Evolutionary conservation across 1,140 invertebrate genomes (phyloP), one percentile per base, ranked within the genome.

Genomic region (Chironomus tepperi): DNA sequence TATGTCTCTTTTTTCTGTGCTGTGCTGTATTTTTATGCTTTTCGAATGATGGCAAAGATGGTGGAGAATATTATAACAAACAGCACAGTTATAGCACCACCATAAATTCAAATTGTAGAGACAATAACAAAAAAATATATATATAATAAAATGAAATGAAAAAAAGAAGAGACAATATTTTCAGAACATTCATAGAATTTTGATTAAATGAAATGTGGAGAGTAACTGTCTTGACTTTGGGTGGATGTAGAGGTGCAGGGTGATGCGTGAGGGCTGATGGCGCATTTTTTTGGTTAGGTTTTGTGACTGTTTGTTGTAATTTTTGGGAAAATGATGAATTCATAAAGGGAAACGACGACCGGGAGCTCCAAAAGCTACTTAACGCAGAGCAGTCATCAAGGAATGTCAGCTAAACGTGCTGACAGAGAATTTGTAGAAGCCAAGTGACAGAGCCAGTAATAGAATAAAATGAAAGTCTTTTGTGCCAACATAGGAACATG

Each of bases 131-230:
- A 18, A 21, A 70, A n/a, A n/a, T n/a, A n/a, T n/a, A n/a, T n/a
- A n/a, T n/a, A n/a, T n/a, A n/a, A 18, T 15, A 70, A 18, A 70
- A 21, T 21, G 9, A 70, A 70, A 70, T 18, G 19, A 70, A 70
- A 19, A 70, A 57, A 57, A 12, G 47, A 57, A 2, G 18, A 70
- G 65, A 70, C 65, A 70, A 70, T 70, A 70, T 70, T 70, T 70
- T 70, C 16, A 18, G 65, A 70, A 70, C 65, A 70, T 70, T 70
- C 19, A 18, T 70, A 70, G 65, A 70, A 70, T 70, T 70, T 70
- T 70, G 65, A 70, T 70, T 70, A 70, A 21, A 70, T 21, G 19
- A 21, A 70, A 70, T 70, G 16, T 19, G 65, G 16, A 70, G n/a
- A 18, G n/a, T 15, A n/a, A n/a, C 12, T 57, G 47, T 57, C 47